Conservation (phyloP, 2,797 vertebrate genomes). For the Muscicapa comitata region DNA sequence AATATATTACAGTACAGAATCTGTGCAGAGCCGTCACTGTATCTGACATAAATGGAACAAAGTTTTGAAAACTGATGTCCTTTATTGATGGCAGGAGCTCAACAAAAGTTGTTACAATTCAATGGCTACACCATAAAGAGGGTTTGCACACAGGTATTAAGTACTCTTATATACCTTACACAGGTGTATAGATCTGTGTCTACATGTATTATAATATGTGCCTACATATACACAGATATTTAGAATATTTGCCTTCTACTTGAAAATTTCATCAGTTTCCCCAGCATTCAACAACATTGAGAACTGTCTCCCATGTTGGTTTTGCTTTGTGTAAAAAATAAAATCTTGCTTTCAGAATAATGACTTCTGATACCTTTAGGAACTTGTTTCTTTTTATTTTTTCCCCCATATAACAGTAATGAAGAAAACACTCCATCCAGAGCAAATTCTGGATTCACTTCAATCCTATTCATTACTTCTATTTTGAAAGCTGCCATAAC, state of each 20-base stretch:
- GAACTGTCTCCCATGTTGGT: background rate
- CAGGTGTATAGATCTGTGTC: background rate
- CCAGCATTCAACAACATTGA: background rate
- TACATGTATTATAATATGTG: background rate
- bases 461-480: background rate
- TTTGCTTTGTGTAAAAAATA: background rate
- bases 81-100: background rate
- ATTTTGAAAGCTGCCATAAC: background rate
- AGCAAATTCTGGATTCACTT: background rate
- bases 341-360: background rate
- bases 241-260: background rate
- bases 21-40: background rate
- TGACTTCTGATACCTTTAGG: background rate
- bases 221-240: background rate
- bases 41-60: background rate
- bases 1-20: background rate
- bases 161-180: too few relatives aligned
- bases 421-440: background rate
- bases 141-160: background rate
- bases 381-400: background rate
- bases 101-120: background rate
- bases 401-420: fast-evolving
- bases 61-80: background rate
- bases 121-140: background rate
- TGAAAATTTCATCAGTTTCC: background rate